Percentiles rank a stretch among this genome's conserved stretches.
Evolutionary conservation across 2,888 invertebrate genomes (phyloP).

Genomic region (Volucella bombylans): DNA sequence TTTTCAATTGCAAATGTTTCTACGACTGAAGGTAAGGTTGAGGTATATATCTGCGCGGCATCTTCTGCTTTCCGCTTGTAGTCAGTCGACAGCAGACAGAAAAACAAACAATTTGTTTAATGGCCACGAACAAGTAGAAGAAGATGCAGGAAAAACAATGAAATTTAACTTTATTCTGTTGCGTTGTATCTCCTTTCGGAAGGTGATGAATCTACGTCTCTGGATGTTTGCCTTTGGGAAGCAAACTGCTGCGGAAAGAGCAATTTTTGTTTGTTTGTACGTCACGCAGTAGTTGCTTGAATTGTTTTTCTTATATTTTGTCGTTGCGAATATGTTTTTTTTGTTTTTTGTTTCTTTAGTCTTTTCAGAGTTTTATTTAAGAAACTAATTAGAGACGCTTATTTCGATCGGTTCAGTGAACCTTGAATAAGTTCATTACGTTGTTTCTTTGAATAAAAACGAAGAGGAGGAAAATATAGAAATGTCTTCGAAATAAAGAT

Average conservation of each 20-base stretch:
- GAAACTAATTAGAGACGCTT: slow-evolving; percentile 43
- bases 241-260: slow-evolving; percentile 32
- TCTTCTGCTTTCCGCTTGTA: slow-evolving; percentile 20
- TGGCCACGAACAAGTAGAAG: slow-evolving; percentile 6
- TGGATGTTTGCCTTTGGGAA: slow-evolving; percentile 27
- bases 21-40: background rate
- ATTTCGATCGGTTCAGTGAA: slow-evolving; percentile 47
- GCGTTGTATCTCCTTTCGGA: slow-evolving; percentile 11
- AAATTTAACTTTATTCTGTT: slow-evolving; percentile 46
- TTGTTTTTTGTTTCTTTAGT: slow-evolving; percentile 6
- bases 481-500: no score
- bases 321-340: background rate
- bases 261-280: slow-evolving; percentile 24
- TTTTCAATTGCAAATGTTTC: slow-evolving; percentile 15
- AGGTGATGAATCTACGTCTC: slow-evolving; percentile 26
- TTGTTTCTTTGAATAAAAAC: slow-evolving; percentile 5
- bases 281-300: slow-evolving; percentile 3
- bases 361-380: background rate
- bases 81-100: slow-evolving; percentile 21
- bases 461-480: no score
- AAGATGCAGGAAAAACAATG: slow-evolving; percentile 52
- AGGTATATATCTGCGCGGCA: background rate
- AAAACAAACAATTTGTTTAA: slow-evolving; percentile 59
- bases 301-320: background rate
- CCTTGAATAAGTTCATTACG: background rate